Evolutionary conservation across 2,888 invertebrate species (phyloP), one percentile per base, ranked within the genome.

Genomic region (Anarsia innoxiella): DNA sequence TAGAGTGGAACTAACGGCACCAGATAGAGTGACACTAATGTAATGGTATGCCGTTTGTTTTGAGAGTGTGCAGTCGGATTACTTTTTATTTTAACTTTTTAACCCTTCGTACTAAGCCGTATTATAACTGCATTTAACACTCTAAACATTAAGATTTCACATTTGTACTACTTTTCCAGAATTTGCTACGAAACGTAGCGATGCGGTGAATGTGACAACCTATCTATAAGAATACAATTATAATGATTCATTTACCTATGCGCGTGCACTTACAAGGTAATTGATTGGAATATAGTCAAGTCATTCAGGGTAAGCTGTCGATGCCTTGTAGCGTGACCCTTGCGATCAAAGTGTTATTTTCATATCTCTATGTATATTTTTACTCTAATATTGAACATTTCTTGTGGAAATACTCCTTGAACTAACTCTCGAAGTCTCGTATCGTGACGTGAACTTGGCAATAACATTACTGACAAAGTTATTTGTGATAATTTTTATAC

Each of bases 401-500:
- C n/a, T n/a, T n/a, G n/a, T n/a, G n/a, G n/a, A n/a, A n/a, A n/a
- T n/a, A n/a, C n/a, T n/a, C n/a, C n/a, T n/a, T n/a, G n/a, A n/a
- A n/a, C n/a, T n/a, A n/a, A n/a, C n/a, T n/a, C n/a, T n/a, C n/a
- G n/a, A 35, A 25, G 48, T 49, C 26, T 16, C 31, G 31, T 31
- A 5, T 11, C 9, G 26, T 31, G 37, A 29, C n/a, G n/a, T n/a
- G 15, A 31, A 33, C 33, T 61, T 56, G 54, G 55, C 57, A 58
- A 45, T 42, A 44, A 49, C 48, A 54, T 52, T 48, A 54, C 52
- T 59, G 55, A 68, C 61, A 64, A 63, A 62, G 56, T 62, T 57
- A 51, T 66, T 66, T 74, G 72, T 75, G 72, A 73, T 75, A 56
- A 68, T 59, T 59, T 58, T 59, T 60, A 58, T 63, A 66, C 53